Evolutionary conservation across 1,140 invertebrate genomes (phyloP), one percentile per base, ranked within the genome.

Genomic region (Cotesia glomerata): DNA sequence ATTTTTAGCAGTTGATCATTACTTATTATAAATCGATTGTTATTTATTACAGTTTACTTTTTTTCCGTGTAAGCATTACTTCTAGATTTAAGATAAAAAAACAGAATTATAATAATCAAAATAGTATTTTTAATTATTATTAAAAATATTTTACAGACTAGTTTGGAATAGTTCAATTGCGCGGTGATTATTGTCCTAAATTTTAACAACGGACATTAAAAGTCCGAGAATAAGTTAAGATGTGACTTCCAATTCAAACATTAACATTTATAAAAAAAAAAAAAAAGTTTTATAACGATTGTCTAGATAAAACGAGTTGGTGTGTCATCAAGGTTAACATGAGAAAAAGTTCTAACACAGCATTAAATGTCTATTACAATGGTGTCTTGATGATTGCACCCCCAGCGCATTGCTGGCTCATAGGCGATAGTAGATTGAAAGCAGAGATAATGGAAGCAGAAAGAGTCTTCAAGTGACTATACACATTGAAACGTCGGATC

Each of bases 391-490:
- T 64, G 26, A 64, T 64, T 64, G 36, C 34, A 35, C 62, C 39
- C 62, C 14, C 16, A 8, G 62, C 11, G 14, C 5, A 26, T 35
- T 16, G 26, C 26, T 35, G 45, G 11, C 45, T 63, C 9, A 14
- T 52, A 63, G 45, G 34, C 62, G 69, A 64, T 51, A 13, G 63
- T 35, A 45, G 16, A 35, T 58, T 69, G 54, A 69, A 36, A 36
- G 34, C 34, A 26, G 16, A 65, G 52, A 72, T 72, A 66, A 72
- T 66, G 63, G 62, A 58, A 65, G 65, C 52, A 32, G 32, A 67
- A 67, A 67, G 49, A 67, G 65, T 49, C 36, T 54, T 18, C 56
- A 58, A 26, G 18, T 51, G 65, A 45, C n/a, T 54, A 67, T 67
- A 67, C 3, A 52, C 3, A 52, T 67, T 62, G 59, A 51, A 67